These are phyloP conservation scores for Brassicogethes aeneus DNA, from an alignment of 2,888 invertebrate species.

Conservation along the genomic window DNA sequence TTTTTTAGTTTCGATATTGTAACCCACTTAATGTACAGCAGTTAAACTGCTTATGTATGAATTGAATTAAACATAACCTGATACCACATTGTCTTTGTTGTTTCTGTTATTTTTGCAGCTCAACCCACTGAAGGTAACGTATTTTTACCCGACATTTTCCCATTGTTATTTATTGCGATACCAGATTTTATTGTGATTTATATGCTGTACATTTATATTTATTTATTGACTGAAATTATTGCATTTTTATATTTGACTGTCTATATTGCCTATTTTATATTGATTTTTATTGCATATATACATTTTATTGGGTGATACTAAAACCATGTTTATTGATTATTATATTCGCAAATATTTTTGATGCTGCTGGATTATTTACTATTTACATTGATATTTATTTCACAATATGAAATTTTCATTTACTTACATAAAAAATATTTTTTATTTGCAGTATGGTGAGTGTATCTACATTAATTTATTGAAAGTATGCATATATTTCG, in stretches of 20 bases:
- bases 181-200: neutral
- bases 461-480: neutral
- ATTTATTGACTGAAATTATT: no score
- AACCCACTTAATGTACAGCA: constrained; percentile 22
- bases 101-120: constrained; percentile 27
- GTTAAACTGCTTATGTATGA: constrained; percentile 27
- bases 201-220: neutral
- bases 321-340: no score
- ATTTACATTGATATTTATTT: no score
- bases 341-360: no score
- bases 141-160: constrained; percentile 8
- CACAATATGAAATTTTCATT: neutral
- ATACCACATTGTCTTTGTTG: constrained; percentile 26
- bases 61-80: constrained; percentile 27
- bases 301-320: no score
- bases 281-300: no score
- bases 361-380: no score
- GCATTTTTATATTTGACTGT: no score
- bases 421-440: neutral
- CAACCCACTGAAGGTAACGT: constrained; percentile 17
- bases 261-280: no score
- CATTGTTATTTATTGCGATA: constrained; percentile 6
- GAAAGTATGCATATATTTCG: constrained; percentile 1
- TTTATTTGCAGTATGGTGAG: neutral
- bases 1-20: constrained; percentile 18